Evolutionary conservation across 2,888 invertebrate species (phyloP), one percentile per base, ranked within the genome.

Genomic region (Ochropleura plecta): DNA sequence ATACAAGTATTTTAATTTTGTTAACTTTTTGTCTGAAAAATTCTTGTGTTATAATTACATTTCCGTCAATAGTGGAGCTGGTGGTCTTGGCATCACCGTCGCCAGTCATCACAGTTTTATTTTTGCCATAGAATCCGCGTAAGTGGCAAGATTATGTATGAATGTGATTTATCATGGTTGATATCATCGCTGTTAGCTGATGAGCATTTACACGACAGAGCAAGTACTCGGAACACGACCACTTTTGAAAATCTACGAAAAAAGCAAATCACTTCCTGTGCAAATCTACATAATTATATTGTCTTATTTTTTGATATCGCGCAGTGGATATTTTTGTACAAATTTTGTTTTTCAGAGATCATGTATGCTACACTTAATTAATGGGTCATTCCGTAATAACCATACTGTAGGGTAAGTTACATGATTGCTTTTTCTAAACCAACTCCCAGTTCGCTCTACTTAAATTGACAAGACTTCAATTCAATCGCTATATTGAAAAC

Each of bases 401-500:
- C 14, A 30, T 18, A 16, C 20, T 30, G 16, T 10, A 46, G 0
- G 14, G 8, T 16, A 40, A 48, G 14, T 40, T 66, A n/a, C 30
- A 20, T 20, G 5, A 12, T 30, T 57, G 30, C 57, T 57, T 30
- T 1, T 30, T 4, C 14, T 4, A 7, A 59, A 1, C 57, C 57
- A 40, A 59, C 30, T 59, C 8, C 57, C 53, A 42, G n/a, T 44
- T 48, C 57, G 14, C 20, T 48, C 3, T 20, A 63, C 5, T 42
- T 51, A 51, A n/a, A 73, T 30, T 46, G 74, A 44, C 48, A 48
- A 53, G 42, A 59, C 14, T 73, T 42, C 46, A 68, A 53, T 18
- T 78, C 12, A 40, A 59, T 59, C 51, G 46, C 48, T 68, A 53
- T 44, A 55, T 40, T 68, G 53, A 68, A 64, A 40, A n/a, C 30